These are phyloP conservation scores for Bradypodion ventrale DNA, from an alignment of 2,797 vertebrate genomes.

Conservation along the genomic window DNA sequence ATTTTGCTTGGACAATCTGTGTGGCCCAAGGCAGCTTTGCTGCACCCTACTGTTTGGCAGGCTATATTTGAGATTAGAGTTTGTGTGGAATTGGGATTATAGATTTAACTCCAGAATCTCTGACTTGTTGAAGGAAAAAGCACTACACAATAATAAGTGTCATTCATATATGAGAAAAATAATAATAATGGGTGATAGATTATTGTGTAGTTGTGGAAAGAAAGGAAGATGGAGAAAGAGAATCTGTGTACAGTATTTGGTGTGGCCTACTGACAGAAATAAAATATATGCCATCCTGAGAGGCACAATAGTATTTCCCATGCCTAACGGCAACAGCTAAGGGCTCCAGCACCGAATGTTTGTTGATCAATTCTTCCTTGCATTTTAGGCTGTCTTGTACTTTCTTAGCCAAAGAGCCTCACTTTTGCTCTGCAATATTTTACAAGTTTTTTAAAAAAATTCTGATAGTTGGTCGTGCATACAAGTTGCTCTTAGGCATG, in stretches of 20 bases:
- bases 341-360: not conserved
- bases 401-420: not conserved
- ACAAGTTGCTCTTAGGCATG: constrained; percentile 25
- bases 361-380: not conserved
- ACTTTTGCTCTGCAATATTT: not conserved
- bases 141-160: not conserved
- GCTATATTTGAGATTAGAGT: too few relatives aligned
- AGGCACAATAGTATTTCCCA: not conserved
- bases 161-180: not conserved
- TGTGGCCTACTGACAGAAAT: not conserved
- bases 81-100: not conserved
- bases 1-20: not conserved
- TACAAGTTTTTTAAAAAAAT: too few relatives aligned
- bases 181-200: too few relatives aligned
- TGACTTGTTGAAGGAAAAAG: not conserved
- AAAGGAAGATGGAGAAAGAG: too few relatives aligned
- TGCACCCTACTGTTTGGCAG: too few relatives aligned
- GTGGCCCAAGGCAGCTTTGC: not conserved
- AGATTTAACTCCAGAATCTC: too few relatives aligned
- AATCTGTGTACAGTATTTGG: not conserved
- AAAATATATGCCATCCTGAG: not conserved
- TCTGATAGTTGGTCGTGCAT: constrained; percentile 40
- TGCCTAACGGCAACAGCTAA: not conserved
- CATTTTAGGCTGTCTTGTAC: constrained; percentile 15
- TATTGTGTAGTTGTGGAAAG: too few relatives aligned